phyloP scores from a whole-genome alignment of 2,113 vertebrate genomes.

The Prunella himalayana region DNA sequence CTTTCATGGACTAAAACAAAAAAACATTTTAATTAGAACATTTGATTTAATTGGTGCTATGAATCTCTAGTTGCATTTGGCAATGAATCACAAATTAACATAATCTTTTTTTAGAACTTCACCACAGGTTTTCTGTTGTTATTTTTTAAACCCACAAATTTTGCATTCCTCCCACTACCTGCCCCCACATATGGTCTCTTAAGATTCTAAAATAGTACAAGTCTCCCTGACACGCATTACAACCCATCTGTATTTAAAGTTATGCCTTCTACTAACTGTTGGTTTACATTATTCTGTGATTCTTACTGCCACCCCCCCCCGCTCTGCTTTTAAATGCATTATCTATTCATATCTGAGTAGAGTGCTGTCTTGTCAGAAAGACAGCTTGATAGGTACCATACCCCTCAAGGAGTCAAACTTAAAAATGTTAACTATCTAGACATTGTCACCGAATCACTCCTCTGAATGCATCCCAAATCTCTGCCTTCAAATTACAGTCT shows the following conservation, averaged over 20 bases:
- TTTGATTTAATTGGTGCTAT: constrained; percentile 1
- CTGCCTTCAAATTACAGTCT: not conserved
- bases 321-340: not conserved
- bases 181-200: constrained; percentile 43
- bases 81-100: constrained; percentile 51
- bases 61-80: constrained; percentile 21
- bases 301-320: not conserved
- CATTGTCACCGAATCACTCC: not conserved
- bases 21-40: constrained; percentile 25
- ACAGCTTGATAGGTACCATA: not conserved
- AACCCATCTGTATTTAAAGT: constrained; percentile 34
- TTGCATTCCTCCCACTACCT: constrained; percentile 51
- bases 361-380: not conserved
- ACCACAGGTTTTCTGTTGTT: constrained; percentile 49
- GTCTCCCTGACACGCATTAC: not conserved
- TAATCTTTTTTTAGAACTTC: constrained; percentile 30
- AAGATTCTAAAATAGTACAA: constrained; percentile 25
- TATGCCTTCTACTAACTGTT: not conserved
- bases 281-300: not conserved
- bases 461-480: not conserved
- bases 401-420: not conserved
- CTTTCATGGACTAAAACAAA: not conserved
- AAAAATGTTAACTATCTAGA: not conserved
- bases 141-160: constrained; percentile 63
- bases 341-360: not conserved